Evolutionary conservation across 1,140 invertebrate genomes (phyloP), one percentile per base, ranked within the genome.

Genomic region (Caenorhabditis remanei): DNA sequence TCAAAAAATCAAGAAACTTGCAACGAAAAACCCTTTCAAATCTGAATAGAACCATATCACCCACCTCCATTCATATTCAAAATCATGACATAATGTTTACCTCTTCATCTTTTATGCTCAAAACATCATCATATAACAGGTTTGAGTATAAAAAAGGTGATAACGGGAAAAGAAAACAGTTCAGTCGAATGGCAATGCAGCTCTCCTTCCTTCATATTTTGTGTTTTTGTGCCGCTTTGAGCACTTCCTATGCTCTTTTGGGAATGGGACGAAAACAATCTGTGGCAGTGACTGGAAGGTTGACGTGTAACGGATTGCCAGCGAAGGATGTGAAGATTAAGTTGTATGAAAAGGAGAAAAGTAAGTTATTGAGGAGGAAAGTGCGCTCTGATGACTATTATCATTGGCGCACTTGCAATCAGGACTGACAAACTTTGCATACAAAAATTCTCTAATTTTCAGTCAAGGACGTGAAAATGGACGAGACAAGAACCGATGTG

Each of bases 391-490:
- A 43, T 16, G 8, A 40, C 53, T 85, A 14, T 24, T 46, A 32
- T 32, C 32, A 32, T 32, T 32, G 32, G 32, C 0, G 32, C 32
- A 2, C 32, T n/a, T n/a, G 2, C 32, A 32, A 32, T 32, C 32
- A 1, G 2, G 2, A 0, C 32, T 32, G 32, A 32, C 32, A 32
- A 32, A 32, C n/a, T n/a, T n/a, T n/a, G n/a, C 32, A 32, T 32
- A 32, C 32, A 32, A 48, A 48, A 67, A 46, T 4, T 53, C 14
- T 16, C 7, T 46, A n/a, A 21, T 82, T 86, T 87, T 67, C 46
- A 50, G 92, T 90, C n/a, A 56, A 87, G 0, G 92, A 92, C 79
- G 90, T 91, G 48, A 75, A 90, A 40, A 89, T 92, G 87, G 92
- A 90, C 50, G 88, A 92, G 53, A 87, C 85, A 19, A 50, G 85